Conservation (phyloP, 2,797 vertebrate genomes). For the Anomalospiza imberbis region DNA sequence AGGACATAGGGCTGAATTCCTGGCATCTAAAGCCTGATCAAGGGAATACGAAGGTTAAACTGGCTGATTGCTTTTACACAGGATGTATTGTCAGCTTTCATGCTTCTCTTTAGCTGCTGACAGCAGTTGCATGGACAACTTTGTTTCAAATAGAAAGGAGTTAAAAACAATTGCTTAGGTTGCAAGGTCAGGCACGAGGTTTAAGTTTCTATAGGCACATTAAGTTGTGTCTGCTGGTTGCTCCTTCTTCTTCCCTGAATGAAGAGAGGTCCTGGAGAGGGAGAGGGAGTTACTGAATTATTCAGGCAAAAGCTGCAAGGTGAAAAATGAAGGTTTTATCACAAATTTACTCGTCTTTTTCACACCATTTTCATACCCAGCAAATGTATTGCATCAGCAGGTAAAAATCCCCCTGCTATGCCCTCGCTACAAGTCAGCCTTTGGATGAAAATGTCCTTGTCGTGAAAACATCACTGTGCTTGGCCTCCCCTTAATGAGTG, state of each 20-base stretch:
- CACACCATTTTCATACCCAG: not conserved
- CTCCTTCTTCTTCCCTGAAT: not conserved
- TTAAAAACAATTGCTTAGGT: not conserved
- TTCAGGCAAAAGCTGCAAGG: not conserved
- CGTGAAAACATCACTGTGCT: not conserved
- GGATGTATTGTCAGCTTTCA: not conserved
- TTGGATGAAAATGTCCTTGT: not conserved
- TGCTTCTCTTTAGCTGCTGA: not conserved
- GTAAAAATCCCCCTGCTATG: not conserved
- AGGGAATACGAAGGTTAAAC: not conserved
- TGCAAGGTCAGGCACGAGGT: not conserved
- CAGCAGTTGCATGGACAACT: not conserved
- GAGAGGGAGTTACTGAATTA: not conserved
- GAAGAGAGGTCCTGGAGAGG: not conserved
- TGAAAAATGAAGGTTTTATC: not conserved
- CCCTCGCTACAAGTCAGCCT: rapidly evolving
- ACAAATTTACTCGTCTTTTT: not conserved
- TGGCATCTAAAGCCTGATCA: not conserved
- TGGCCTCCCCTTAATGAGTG: not conserved
- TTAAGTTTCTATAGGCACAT: not conserved
- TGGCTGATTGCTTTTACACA: not conserved
- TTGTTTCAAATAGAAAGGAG: not conserved
- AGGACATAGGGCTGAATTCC: not conserved
- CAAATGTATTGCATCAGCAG: not conserved
- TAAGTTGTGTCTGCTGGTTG: not conserved